Conservation (phyloP, 92 coral and sea anemone genomes). For the Zoanthus sansibaricus region DNA sequence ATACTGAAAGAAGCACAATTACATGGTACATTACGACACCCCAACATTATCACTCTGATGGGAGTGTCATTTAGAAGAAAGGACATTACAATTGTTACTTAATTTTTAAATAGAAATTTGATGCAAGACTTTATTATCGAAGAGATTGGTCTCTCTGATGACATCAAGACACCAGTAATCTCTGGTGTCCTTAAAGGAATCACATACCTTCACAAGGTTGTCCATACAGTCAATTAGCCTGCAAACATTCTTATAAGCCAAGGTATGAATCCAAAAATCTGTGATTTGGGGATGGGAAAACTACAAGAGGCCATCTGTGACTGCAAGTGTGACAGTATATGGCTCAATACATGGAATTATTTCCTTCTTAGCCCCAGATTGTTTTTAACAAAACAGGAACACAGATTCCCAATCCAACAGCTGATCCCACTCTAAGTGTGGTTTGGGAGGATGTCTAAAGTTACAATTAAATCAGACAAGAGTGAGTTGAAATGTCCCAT, state of each 20-base stretch:
- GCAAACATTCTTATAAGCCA: constrained; percentile 58
- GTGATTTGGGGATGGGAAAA: constrained; percentile 70
- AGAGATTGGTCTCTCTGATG: constrained; percentile 46
- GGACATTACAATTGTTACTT: constrained; percentile 57
- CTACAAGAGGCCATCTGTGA: constrained; percentile 52
- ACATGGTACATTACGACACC: constrained; percentile 53
- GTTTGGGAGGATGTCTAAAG: constrained; percentile 49
- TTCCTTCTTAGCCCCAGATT: constrained; percentile 57
- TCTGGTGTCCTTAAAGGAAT: constrained; percentile 51
- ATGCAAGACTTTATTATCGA: constrained; percentile 61
- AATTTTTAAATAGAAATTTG: constrained; percentile 56
- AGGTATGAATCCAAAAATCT: constrained; percentile 55
- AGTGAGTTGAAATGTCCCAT: constrained; percentile 3
- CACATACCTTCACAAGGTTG: constrained; percentile 63
- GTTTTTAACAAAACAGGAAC: constrained; percentile 33
- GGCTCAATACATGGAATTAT: constrained; percentile 57
- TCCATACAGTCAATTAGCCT: constrained; percentile 63
- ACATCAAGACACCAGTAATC: constrained; percentile 8
- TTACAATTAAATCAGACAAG: not conserved
- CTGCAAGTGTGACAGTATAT: constrained; percentile 35
- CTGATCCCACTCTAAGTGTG: constrained; percentile 59
- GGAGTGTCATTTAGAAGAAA: constrained; percentile 56
- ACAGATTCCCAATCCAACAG: constrained; percentile 38
- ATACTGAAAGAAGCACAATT: constrained; percentile 39
- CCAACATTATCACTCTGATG: constrained; percentile 61